Base-by-base conservation (phyloP, 2,113 vertebrate species). In the Ceyx cyanopectus region DNA sequence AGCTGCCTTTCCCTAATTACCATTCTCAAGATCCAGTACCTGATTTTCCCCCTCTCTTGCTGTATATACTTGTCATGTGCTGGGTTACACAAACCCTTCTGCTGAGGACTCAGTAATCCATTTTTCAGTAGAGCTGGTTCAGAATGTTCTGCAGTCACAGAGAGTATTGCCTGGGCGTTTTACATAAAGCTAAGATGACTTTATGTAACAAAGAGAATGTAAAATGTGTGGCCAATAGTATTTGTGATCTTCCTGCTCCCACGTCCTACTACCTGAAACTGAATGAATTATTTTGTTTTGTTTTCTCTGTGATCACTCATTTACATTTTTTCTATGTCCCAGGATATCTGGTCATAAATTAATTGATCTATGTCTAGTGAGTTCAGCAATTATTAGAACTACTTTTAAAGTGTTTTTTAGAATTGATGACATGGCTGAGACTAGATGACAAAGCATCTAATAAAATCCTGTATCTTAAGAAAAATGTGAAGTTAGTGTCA, bases 71-170 rank as follows among this genome's bases (percentile, higher is more conserved):
- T 56, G 66, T 17, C 54, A 41, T 50, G 58, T 87, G 62, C 68
- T 43, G 40, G 45, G 21, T 50, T 91, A 82, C 48, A 81, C 82
- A 87, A 91, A 10, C 37, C 18, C 62, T 12, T 41, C 4, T 14
- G 76, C 46, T 43, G 63, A 92, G 46, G 56, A 50, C 23, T 82
- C 53, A 32, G 18, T 5, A 74, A 34, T 14, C 29, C 32, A 0
- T 29, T 76, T 18, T 79, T 54, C 4, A 30, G 32, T 23, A 34
- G 74, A 70, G 8, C 41, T 60, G 27, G 41, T 76, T 84, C 74
- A 68, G 27, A 85, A 60, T 18, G n/a, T 85, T 94, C 79, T 60
- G 58, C 92, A 85, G 46, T 21, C 61, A 30, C 61, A 68, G 74
- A 26, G 1, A 87, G 54, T 14, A 65, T 26, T 68, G 69, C 78